Base-by-base conservation (phyloP, 2,888 invertebrate species). In the Polia nebulosa region DNA sequence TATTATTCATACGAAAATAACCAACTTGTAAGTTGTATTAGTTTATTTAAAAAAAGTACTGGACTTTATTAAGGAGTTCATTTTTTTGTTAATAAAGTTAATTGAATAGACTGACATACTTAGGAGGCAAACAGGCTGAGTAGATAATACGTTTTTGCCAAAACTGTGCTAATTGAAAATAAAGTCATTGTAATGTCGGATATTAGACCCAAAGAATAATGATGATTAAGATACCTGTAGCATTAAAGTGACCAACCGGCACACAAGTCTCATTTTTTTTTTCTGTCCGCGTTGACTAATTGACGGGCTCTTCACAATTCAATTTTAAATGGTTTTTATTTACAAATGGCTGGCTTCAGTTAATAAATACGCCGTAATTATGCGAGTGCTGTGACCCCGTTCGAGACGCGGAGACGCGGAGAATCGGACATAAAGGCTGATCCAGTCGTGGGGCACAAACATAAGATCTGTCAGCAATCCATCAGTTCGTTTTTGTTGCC, bases 401-500 rank as follows among this genome's bases (percentile, higher is more conserved):
- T 77, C 36, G 27, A 64, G 65, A 39, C 53, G 69, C 32, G 55
- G 44, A 67, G 65, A 52, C 47, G 65, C 27, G 34, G 47, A 57
- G 45, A 59, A 47, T 76, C 13, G 20, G 41, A 82, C 78, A 82
- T 76, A 82, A 80, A 76, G 65, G 29, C 62, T 59, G 68, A 73
- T 78, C 80, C 75, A 77, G 63, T 62, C 69, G 36, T 66, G 66
- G 76, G 70, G 53, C 25, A 61, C 52, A 73, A 62, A 73, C 78
- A 78, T 77, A 83, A 68, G 74, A 85, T 86, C 85, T 87, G 85
- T 85, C 87, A 88, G 83, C 65, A 72, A 87, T 85, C 78, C 84
- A 88, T 88, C 86, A 87, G 81, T 71, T 67, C 62, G 72, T 87
- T 89, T 89, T 89, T 88, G 87, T 87, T 86, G 65, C 68, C 64